Conservation (phyloP, 2,113 vertebrate species). For the Potamarius usumacintae region DNA sequence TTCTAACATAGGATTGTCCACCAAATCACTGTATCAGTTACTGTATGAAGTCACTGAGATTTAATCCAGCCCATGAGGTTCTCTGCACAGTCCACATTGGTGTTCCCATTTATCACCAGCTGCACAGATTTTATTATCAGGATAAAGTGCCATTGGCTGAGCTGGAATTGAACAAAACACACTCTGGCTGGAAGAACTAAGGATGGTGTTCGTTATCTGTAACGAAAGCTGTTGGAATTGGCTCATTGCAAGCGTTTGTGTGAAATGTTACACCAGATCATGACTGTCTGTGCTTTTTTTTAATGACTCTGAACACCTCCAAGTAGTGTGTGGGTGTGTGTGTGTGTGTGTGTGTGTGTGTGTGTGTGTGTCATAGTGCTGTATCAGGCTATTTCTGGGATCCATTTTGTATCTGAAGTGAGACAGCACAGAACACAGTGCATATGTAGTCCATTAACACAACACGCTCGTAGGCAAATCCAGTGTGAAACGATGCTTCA, state of each 20-base stretch:
- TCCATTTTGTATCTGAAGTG: conserved; percentile 23
- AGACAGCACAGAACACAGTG: neutral
- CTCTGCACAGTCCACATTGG: neutral
- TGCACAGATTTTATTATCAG: neutral
- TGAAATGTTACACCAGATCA: neutral
- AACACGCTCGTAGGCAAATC: neutral
- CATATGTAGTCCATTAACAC: conserved; percentile 31
- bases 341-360: too few relatives aligned
- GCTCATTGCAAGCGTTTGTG: neutral
- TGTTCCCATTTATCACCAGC: neutral
- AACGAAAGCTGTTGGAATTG: neutral
- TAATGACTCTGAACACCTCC: neutral
- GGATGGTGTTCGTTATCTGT: neutral
- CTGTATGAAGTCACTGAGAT: neutral
- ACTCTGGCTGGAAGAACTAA: neutral
- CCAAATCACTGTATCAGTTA: neutral
- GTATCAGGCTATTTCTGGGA: conserved; percentile 18
- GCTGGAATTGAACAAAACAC: neutral
- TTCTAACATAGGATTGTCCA: neutral
- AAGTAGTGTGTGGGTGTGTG: too few relatives aligned
- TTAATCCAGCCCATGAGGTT: neutral
- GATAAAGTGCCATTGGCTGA: neutral
- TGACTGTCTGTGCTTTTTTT: neutral
- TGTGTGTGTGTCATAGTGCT: neutral
- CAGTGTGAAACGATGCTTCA: conserved; percentile 7